Evolutionary conservation across 2,113 vertebrate species (phyloP).

Genomic region (Columbina picui): DNA sequence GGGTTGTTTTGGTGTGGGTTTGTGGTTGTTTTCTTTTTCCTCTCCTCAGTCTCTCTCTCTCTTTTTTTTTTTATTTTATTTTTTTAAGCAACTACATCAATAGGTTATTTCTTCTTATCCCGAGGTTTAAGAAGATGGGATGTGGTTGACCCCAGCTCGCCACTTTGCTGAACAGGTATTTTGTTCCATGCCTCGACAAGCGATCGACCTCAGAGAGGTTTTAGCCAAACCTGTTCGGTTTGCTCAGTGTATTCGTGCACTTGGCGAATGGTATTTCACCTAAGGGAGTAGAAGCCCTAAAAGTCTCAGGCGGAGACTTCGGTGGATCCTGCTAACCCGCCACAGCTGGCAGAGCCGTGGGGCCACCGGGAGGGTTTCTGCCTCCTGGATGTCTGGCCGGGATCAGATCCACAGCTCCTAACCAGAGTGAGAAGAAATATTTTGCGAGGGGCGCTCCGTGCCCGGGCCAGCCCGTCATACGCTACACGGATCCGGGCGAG

Average conservation of each 20-base stretch:
- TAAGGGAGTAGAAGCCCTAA: background rate
- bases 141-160: background rate
- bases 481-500: accelerated
- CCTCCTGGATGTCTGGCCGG: background rate
- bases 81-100: background rate
- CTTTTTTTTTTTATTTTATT: no score
- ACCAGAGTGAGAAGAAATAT: background rate
- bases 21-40: accelerated
- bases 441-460: no score
- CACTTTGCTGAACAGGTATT: background rate
- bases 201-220: background rate
- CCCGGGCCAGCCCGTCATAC: accelerated
- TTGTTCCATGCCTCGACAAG: background rate
- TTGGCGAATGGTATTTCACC: slow-evolving; percentile 22
- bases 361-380: background rate
- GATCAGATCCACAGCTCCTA: no score
- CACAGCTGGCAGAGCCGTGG: background rate
- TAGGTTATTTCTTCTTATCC: slow-evolving; percentile 16
- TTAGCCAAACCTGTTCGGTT: background rate
- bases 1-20: background rate
- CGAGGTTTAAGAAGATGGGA: background rate
- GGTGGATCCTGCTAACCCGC: background rate
- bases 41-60: background rate
- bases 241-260: slow-evolving; percentile 45
- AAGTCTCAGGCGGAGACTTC: background rate